phyloP scores from a whole-genome alignment of 2,797 vertebrate species.

The Ficedula albicollis region DNA sequence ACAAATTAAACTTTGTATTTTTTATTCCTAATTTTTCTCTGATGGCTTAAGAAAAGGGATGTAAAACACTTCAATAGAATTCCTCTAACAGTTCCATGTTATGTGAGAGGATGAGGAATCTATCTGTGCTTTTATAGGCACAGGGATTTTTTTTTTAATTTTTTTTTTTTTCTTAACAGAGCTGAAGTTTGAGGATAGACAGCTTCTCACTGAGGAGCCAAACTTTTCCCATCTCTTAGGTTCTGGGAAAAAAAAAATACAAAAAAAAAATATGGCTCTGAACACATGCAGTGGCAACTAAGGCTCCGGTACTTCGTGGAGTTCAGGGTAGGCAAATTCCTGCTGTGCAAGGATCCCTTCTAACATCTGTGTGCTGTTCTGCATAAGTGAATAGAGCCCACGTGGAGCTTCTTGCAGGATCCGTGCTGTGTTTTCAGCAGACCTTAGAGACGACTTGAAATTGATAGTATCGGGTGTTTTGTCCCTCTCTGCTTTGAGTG shows the following conservation, averaged over 20 bases:
- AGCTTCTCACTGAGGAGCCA: background rate
- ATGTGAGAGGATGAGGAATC: background rate
- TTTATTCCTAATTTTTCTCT: background rate
- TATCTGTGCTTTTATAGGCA: background rate
- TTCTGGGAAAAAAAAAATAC: background rate
- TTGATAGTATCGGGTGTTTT: background rate
- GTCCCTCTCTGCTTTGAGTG: background rate
- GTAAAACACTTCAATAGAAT: background rate
- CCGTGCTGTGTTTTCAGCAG: background rate
- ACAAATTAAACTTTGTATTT: background rate
- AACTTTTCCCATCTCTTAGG: background rate
- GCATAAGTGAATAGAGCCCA: background rate
- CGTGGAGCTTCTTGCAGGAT: background rate
- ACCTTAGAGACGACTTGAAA: background rate
- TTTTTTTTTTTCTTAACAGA: background rate
- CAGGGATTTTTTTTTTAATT: no score
- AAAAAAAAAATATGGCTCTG: background rate
- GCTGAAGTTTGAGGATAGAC: background rate
- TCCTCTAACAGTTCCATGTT: background rate
- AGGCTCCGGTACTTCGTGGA: background rate
- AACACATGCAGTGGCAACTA: background rate
- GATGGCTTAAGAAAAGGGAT: background rate
- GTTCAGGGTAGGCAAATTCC: conserved; percentile 17
- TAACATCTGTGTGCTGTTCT: background rate
- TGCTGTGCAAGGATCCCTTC: background rate